A percentile compares a stretch with the other conserved stretches of the same genome.
Conservation (phyloP, 2,113 vertebrate genomes). For the Serilophus lunatus region DNA sequence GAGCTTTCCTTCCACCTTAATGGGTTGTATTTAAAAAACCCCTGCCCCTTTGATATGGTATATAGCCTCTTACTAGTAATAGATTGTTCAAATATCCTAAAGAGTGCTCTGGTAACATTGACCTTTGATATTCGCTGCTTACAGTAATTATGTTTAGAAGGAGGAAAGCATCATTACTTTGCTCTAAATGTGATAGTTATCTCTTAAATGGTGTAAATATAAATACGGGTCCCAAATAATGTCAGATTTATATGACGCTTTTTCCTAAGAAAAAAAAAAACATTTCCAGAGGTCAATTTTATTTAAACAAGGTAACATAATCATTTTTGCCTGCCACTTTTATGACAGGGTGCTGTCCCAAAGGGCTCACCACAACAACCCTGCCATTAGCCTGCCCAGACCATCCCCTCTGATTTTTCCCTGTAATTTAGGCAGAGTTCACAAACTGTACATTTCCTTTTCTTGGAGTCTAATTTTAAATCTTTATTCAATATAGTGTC, state of each 20-base stretch:
- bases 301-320: neutral
- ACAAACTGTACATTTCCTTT: neutral
- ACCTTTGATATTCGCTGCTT: neutral
- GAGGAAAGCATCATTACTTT: neutral
- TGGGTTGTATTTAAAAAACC: neutral
- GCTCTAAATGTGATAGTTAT: neutral
- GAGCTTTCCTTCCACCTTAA: neutral
- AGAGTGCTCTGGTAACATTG: neutral
- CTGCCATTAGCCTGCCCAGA: neutral
- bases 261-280: neutral
- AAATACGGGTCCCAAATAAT: neutral
- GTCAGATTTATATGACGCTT: neutral
- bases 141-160: neutral
- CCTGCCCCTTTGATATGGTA: neutral
- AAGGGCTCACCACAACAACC: fast-evolving
- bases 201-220: neutral
- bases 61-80: neutral
- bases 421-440: neutral
- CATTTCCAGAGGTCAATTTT: neutral
- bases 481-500: neutral
- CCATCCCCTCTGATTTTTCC: neutral
- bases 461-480: neutral
- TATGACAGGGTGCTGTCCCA: neutral
- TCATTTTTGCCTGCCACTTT: neutral
- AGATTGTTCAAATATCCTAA: neutral